phyloP scores from a whole-genome alignment of 2,113 vertebrate species.

The Dasypus novemcinctus region DNA sequence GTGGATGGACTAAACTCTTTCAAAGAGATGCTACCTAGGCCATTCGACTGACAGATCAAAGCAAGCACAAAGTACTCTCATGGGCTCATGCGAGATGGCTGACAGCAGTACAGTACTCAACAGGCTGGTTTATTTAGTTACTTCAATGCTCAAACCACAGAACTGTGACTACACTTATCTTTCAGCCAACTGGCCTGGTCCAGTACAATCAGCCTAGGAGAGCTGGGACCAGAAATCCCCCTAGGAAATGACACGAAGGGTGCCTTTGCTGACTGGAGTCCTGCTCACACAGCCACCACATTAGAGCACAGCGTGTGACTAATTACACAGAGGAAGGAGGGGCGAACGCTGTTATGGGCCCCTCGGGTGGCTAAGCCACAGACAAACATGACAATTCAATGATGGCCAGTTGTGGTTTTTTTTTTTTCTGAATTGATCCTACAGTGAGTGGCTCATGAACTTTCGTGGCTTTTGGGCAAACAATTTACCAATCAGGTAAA shows the following conservation, averaged over 20 bases:
- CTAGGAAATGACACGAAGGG: not conserved
- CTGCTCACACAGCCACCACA: rapidly evolving
- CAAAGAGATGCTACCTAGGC: not conserved
- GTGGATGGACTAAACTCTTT: not conserved
- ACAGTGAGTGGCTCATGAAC: rapidly evolving
- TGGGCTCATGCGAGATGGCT: rapidly evolving
- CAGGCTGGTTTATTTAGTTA: too few relatives aligned
- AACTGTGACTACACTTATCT: not conserved
- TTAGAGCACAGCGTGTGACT: not conserved
- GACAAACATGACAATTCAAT: rapidly evolving
- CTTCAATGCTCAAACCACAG: not conserved
- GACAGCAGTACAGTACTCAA: rapidly evolving
- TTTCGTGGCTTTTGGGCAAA: not conserved
- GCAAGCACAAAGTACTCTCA: rapidly evolving
- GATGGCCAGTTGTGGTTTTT: rapidly evolving
- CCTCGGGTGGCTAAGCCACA: rapidly evolving
- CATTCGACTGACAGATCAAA: rapidly evolving
- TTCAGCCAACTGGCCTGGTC: not conserved
- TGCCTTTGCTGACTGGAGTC: not conserved
- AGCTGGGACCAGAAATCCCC: not conserved
- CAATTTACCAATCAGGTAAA: not conserved
- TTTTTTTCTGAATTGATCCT: not conserved
- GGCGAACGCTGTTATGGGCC: not conserved
- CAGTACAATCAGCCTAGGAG: not conserved
- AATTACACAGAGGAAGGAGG: not conserved